phyloP scores from a whole-genome alignment of 2,113 vertebrate species.

The Cyanistes caeruleus region DNA sequence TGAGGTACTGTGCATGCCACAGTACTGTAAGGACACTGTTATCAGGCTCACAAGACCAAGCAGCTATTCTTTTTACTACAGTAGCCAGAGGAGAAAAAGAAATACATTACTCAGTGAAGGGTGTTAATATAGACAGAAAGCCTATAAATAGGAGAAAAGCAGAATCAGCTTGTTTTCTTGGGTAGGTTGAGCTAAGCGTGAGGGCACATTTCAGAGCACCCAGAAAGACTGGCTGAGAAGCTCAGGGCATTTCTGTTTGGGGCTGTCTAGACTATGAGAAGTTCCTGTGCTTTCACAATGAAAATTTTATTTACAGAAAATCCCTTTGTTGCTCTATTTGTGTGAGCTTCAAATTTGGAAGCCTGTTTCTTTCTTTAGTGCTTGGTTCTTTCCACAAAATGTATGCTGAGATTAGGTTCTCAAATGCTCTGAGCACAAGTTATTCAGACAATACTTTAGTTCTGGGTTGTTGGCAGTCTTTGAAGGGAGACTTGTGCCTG shows the following conservation, averaged over 20 bases:
- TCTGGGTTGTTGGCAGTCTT: slow-evolving; percentile 23
- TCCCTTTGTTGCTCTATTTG: not conserved
- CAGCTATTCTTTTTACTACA: not conserved
- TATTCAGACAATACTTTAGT: slow-evolving; percentile 35
- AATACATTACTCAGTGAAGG: not conserved
- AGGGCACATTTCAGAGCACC: not conserved
- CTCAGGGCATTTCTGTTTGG: not conserved
- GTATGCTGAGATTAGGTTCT: slow-evolving; percentile 2
- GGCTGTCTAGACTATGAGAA: not conserved
- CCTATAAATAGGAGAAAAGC: not conserved
- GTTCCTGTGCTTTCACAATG: not conserved
- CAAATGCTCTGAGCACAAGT: not conserved
- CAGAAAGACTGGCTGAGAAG: not conserved
- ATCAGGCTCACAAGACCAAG: fast-evolving
- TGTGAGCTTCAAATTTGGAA: not conserved
- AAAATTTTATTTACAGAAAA: not conserved
- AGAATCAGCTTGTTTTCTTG: not conserved
- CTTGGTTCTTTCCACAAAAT: not conserved
- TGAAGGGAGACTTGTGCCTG: slow-evolving; percentile 42
- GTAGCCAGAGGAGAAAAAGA: not conserved
- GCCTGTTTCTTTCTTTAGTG: not conserved
- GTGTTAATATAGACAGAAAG: not conserved
- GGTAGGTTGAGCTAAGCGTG: not conserved
- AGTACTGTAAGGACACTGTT: not conserved
- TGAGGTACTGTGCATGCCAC: not conserved